Evolutionary conservation across 2,797 vertebrate species (phyloP).

Genomic region (Poeciliopsis paucimaculata): DNA sequence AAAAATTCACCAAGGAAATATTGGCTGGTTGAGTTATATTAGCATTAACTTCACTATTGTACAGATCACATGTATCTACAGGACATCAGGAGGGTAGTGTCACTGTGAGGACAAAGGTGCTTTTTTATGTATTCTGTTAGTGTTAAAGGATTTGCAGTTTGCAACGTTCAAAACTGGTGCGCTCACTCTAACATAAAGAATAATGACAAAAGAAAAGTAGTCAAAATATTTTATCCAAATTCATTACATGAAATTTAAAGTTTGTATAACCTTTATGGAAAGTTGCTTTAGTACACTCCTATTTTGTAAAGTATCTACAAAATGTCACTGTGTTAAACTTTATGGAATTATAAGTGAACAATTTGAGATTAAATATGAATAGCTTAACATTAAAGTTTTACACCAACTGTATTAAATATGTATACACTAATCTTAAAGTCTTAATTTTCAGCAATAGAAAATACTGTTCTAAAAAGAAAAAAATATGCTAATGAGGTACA

Average conservation of each 20-base stretch:
- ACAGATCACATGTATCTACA: neutral
- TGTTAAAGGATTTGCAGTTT: neutral
- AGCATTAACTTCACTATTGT: neutral
- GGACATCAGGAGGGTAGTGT: neutral
- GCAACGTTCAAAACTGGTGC: neutral
- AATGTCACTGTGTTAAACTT: neutral
- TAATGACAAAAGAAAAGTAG: neutral
- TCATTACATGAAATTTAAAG: neutral
- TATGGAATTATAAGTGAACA: neutral
- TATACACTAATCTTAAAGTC: neutral
- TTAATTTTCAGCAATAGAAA: neutral
- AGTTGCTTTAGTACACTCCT: neutral
- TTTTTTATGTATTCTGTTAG: neutral
- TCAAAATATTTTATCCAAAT: neutral
- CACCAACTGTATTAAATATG: neutral
- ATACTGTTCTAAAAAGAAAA: neutral
- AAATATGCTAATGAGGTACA: neutral
- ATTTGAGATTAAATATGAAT: neutral
- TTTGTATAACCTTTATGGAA: neutral
- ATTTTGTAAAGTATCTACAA: neutral
- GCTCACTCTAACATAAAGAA: neutral
- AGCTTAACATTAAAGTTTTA: neutral
- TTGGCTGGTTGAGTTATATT: neutral
- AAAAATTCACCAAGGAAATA: neutral
- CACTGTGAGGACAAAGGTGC: neutral